Evolutionary conservation across 1,140 invertebrate species (phyloP), one percentile per base, ranked within the genome.

Genomic region (Dendrolimus punctatus): DNA sequence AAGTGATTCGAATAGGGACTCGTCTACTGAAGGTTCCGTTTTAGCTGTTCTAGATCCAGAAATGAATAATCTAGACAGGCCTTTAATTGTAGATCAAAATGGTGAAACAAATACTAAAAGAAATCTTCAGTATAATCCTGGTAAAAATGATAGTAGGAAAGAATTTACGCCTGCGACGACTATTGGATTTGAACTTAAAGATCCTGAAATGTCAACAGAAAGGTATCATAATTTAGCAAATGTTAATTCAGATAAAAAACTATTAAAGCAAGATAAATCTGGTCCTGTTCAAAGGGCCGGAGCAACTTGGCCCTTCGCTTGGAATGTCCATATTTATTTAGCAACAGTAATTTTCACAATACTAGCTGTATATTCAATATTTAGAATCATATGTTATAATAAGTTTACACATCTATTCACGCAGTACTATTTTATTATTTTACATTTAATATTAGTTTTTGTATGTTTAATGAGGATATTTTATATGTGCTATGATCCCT

Each of bases 401-500:
- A 93, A 94, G 66, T 91, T 92, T 50, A 94, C 93, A 4, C 93
- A 95, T 82, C 88, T 95, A 43, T 90, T 95, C 58, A 91, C 91
- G 0, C 93, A 94, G 64, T 93, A 92, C 9, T 96, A 96, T 79
- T 97, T 96, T 71, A 89, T 96, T 4, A 92, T 93, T 6, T 88
- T 97, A 5, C 94, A 96, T 78, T 80, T 95, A 1, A 90, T 96
- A 42, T 76, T 97, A 7, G 93, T 95, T 4, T 87, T 93, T 8
- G 92, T 96, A 6, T 96, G 95, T 63, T 89, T 93, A 5, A 85
- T 95, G 59, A 88, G 96, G 46, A 94, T 95, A 64, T 93, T 95
- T 64, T 96, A 95, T 71, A 89, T 98, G 49, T 94, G 96, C 62
- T 94, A 96, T 66, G 96, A 97, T 85, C 93, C 95, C 0, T 97